These are phyloP conservation scores for Aurelia coerulea DNA, from an alignment of 30 jellyfish, hydroid and myxozoan species.

Conservation along the genomic window DNA sequence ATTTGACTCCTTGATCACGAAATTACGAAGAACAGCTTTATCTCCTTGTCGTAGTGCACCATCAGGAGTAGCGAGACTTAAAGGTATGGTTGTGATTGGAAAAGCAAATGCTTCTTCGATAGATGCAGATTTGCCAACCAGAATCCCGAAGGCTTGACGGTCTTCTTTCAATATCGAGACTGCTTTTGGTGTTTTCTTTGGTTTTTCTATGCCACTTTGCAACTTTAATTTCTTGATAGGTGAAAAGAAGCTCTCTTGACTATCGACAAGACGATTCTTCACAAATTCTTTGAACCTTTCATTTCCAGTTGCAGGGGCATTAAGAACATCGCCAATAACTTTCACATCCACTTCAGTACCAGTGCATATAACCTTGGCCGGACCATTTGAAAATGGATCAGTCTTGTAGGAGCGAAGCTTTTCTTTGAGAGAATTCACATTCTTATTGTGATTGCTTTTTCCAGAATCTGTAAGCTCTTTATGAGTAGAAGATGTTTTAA, in stretches of 20 bases:
- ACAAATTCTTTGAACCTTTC: no score
- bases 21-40: conserved; percentile 24
- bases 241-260: no score
- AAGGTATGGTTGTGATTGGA: conserved; percentile 25
- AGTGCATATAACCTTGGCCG: no score
- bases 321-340: no score
- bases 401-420: no score
- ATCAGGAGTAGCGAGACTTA: conserved; percentile 7
- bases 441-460: conserved; percentile 3
- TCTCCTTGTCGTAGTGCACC: conserved; percentile 45
- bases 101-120: conserved; percentile 5
- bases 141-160: conserved; percentile 1
- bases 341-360: no score
- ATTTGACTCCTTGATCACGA: conserved; percentile 44
- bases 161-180: conserved; percentile 6
- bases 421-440: neutral
- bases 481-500: neutral
- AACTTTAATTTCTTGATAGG: no score
- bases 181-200: neutral
- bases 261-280: no score
- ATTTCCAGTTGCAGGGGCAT: no score
- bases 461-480: conserved; percentile 7
- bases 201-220: no score
- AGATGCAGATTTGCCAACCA: conserved; percentile 8
- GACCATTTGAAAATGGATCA: no score